Evolutionary conservation across 2,888 invertebrate species (phyloP).

Genomic region (Sphaeridia pumilis): DNA sequence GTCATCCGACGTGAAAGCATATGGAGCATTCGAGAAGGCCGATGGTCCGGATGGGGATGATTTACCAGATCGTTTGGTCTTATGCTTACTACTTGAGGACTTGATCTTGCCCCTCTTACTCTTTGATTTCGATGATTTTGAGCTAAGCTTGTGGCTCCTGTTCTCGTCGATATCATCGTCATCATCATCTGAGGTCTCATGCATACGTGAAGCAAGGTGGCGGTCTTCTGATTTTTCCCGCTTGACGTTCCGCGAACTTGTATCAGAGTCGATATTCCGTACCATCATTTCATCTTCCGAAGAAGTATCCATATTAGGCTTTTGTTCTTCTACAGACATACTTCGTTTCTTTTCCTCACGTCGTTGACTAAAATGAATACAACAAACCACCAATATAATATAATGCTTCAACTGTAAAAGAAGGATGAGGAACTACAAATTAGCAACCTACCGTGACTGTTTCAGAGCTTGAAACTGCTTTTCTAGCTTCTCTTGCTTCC

Average conservation of each 20-base stretch:
- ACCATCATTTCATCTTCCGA: conserved; percentile 40
- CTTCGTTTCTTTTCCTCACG: conserved; percentile 80
- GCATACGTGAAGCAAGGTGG: conserved; percentile 44
- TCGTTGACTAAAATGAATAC: conserved; percentile 11
- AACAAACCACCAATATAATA: neutral
- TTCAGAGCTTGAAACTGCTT: conserved; percentile 80
- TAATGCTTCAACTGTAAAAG: neutral
- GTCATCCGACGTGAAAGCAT: conserved; percentile 30
- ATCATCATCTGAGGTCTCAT: conserved; percentile 24
- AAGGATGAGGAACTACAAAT: neutral
- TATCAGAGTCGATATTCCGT: conserved; percentile 31
- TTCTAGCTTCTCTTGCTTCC: conserved; percentile 70
- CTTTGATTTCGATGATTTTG: conserved; percentile 1
- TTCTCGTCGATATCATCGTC: conserved; percentile 9
- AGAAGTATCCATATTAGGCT: conserved; percentile 47
- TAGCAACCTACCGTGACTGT: conserved; percentile 47
- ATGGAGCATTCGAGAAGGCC: conserved; percentile 28
- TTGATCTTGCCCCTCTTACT: conserved; percentile 9
- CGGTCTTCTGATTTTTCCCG: conserved; percentile 24
- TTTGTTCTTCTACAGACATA: conserved; percentile 69
- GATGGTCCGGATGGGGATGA: conserved; percentile 39
- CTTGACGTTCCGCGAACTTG: conserved; percentile 20
- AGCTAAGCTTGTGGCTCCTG: neutral
- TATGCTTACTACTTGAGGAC: conserved; percentile 8
- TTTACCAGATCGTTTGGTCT: conserved; percentile 29